A percentile compares a stretch with the other conserved stretches of the same genome.
These are phyloP conservation scores for Pegoplata infirma DNA, from an alignment of 2,888 invertebrate genomes.

Conservation along the genomic window DNA sequence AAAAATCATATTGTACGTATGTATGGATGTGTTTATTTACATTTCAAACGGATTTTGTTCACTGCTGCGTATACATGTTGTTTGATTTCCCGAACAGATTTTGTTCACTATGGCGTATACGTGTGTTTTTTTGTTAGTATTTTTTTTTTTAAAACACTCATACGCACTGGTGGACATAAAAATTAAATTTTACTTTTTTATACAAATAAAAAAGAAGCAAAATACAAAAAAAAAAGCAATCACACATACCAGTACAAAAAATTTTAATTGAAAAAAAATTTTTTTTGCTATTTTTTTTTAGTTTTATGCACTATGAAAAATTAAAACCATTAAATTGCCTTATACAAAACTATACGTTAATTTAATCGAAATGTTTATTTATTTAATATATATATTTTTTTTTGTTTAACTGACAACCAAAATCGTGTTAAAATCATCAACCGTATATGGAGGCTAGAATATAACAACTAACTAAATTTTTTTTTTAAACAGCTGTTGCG, in stretches of 20 bases:
- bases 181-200: not conserved
- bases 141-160: conserved; percentile 2
- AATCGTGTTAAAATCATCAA: conserved; percentile 28
- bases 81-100: not conserved
- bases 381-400: not conserved
- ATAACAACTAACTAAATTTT: conserved; percentile 48
- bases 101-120: conserved; percentile 20
- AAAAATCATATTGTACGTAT: no score
- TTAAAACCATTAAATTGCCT: no score
- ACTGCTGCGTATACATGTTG: conserved; percentile 26
- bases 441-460: conserved; percentile 39
- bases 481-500: conserved; percentile 57
- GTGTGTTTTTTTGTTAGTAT: not conserved
- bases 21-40: no score
- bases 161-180: conserved; percentile 21
- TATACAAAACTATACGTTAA: no score
- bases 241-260: not conserved
- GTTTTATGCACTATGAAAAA: not conserved
- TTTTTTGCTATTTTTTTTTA: not conserved
- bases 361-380: not conserved
- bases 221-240: no score
- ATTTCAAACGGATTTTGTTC: not conserved
- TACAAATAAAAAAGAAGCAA: no score
- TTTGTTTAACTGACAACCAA: not conserved
- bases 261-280: not conserved